Evolutionary conservation across 2,113 vertebrate species (phyloP).

Genomic region (Sphyrna mokarran): DNA sequence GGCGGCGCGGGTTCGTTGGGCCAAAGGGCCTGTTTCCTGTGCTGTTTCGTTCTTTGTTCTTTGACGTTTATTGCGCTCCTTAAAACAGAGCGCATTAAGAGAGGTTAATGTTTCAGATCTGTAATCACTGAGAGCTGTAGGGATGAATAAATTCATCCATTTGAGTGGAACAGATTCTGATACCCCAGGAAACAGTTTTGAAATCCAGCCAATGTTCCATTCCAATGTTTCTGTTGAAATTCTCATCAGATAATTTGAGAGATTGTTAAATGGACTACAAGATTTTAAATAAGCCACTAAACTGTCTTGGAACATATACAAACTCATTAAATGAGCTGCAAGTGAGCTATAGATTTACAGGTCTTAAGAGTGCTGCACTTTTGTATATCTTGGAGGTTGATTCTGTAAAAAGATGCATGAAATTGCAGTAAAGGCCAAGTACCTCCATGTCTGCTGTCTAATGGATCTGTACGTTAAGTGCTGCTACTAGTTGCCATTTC

Average conservation of each 20-base stretch:
- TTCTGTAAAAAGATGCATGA: neutral
- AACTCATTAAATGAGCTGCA: neutral
- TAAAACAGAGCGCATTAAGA: neutral
- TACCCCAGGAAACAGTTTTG: neutral
- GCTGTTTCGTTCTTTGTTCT: no score
- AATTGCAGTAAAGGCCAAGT: neutral
- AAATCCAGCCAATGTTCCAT: neutral
- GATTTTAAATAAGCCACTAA: neutral
- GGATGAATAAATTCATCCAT: neutral
- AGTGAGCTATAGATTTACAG: neutral
- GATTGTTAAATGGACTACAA: neutral
- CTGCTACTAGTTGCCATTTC: neutral
- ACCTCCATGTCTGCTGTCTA: neutral
- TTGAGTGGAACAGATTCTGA: neutral
- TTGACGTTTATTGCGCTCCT: neutral
- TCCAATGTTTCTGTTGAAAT: neutral
- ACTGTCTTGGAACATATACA: neutral
- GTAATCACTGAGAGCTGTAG: neutral
- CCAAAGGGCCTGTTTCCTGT: no score
- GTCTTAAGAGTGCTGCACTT: neutral
- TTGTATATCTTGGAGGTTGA: neutral
- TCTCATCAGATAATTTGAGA: neutral
- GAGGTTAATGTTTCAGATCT: neutral
- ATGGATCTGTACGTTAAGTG: neutral
- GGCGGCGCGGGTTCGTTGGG: no score